These are phyloP conservation scores for Ypsolopha scabrella DNA, from an alignment of 2,888 invertebrate genomes.

Conservation along the genomic window DNA sequence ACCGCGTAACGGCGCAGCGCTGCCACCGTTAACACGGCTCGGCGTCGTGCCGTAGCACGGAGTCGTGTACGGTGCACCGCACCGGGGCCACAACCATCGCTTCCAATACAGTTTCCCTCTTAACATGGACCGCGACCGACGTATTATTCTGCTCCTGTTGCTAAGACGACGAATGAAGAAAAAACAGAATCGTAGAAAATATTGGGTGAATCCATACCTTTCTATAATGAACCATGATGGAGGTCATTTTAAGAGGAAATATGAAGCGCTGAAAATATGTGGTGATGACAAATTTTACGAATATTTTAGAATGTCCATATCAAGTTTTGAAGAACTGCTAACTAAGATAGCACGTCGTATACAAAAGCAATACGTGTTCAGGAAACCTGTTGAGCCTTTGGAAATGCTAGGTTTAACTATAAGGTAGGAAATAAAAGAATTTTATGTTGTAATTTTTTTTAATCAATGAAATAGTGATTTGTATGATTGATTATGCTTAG, in stretches of 20 bases:
- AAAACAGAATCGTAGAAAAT: slow-evolving; percentile 9
- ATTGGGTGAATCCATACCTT: slow-evolving; percentile 9
- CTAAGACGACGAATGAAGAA: slow-evolving; percentile 12
- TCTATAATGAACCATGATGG: slow-evolving; percentile 10
- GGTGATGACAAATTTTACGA: background rate
- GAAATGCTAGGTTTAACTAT: slow-evolving; percentile 8
- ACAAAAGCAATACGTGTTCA: slow-evolving; percentile 14
- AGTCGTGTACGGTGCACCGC: no score
- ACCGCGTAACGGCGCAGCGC: no score
- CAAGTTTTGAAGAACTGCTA: slow-evolving; percentile 14
- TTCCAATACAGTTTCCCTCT: no score
- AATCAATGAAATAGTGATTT: background rate
- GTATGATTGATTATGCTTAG: no score
- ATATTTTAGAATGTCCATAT: no score
- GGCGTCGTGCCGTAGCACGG: no score
- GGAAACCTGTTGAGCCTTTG: slow-evolving; percentile 13
- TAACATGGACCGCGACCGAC: slow-evolving; percentile 13
- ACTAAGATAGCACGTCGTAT: slow-evolving; percentile 13
- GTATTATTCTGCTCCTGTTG: slow-evolving; percentile 9
- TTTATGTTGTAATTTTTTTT: background rate
- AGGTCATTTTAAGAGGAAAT: slow-evolving; percentile 13
- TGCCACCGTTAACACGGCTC: no score
- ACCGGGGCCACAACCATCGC: no score
- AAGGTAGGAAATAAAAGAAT: slow-evolving; percentile 5
- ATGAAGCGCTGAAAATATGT: slow-evolving; percentile 10